These are phyloP conservation scores for Scatophagus argus DNA, from an alignment of 2,113 vertebrate species.

Conservation along the genomic window DNA sequence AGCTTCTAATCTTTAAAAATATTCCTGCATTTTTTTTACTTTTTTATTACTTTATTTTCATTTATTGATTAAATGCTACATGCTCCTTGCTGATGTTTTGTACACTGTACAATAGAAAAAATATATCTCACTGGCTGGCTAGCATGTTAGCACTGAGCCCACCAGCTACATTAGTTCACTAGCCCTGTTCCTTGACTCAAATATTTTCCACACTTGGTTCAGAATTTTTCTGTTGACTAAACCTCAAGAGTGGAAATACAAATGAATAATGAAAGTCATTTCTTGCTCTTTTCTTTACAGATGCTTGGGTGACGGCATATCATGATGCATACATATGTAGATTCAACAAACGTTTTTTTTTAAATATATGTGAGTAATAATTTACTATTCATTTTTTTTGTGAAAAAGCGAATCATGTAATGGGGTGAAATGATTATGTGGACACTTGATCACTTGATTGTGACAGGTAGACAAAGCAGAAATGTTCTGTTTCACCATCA, in stretches of 20 bases:
- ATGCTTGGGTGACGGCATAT: not conserved
- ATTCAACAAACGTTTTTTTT: not conserved
- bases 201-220: no score
- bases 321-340: not conserved
- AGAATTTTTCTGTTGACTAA: not conserved
- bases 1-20: no score
- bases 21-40: no score
- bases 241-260: not conserved
- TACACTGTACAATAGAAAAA: no score
- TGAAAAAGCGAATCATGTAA: slow-evolving; percentile 20
- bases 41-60: no score
- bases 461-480: not conserved
- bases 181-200: no score
- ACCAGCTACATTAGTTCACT: no score
- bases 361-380: not conserved
- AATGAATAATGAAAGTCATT: slow-evolving; percentile 20
- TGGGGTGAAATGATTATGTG: slow-evolving; percentile 10
- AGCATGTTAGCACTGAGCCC: no score
- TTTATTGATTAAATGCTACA: no score
- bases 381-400: slow-evolving; percentile 3
- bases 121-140: no score
- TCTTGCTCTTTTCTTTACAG: not conserved
- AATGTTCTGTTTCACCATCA: not conserved
- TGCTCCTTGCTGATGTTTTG: no score
- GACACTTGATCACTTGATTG: slow-evolving; percentile 18